Evolutionary conservation across 1,140 invertebrate genomes (phyloP), one percentile per base, ranked within the genome.

Genomic region (Trichomalopsis sarcophagae): DNA sequence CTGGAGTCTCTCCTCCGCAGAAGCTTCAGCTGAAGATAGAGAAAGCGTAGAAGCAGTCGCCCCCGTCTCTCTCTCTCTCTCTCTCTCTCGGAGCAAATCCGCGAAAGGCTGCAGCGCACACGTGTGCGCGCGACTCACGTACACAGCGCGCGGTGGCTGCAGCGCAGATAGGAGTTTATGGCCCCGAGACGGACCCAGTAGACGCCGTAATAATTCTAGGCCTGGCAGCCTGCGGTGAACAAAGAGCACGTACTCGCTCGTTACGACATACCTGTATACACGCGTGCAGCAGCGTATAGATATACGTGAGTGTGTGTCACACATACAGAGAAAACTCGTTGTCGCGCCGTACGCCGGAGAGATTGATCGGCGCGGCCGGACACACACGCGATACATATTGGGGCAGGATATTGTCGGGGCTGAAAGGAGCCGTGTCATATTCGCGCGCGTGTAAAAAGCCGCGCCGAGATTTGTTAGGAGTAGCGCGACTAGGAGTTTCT

Each of bases 181-280:
- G 47, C 55, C 77, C 14, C 66, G 76, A 73, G 83, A 75, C 55
- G 44, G 55, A 55, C 73, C 76, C 23, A 68, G 36, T 40, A 40
- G 69, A 68, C 69, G 44, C 36, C 11, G 50, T 33, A 84, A 81
- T 84, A 75, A 84, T 75, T 80, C 47, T 80, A 80, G 78, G 69
- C 55, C 84, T 75, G 14, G 21, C 69, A 50, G 9, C 36, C 5
- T 11, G 30, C 27, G 33, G 33, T 10, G 73, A 73, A 84, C 83
- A 84, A 84, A 84, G 82, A 71, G 40, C 82, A 78, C 71, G 69
- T 82, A 74, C n/a, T 50, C 44, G 14, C 47, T 83, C 55, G 74
- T 83, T 83, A 77, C 81, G 36, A 83, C 81, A 79, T n/a, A n/a
- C 55, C 5, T 6, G 21, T 2, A 62, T 4, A 50, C 13, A 50